phyloP scores from a whole-genome alignment of 2,797 vertebrate species.

The Gila robusta region DNA sequence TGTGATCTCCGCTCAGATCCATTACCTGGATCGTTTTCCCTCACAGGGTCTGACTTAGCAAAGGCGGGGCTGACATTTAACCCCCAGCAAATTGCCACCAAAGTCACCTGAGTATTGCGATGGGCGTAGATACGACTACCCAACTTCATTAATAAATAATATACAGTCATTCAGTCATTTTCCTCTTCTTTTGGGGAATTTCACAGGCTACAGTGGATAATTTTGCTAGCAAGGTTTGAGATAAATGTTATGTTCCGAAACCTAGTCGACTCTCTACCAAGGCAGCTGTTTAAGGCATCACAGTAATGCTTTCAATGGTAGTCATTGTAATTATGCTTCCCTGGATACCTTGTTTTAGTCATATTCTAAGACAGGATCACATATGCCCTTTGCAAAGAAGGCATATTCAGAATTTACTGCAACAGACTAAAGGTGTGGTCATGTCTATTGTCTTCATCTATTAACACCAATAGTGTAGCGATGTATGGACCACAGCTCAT shows the following conservation, averaged over 20 bases:
- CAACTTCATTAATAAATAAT: constrained; percentile 31
- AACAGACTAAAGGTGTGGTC: not conserved
- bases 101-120: constrained; percentile 57
- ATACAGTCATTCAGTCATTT: not conserved
- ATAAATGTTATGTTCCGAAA: not conserved
- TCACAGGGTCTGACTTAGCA: constrained; percentile 51
- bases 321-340: not conserved
- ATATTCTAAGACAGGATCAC: not conserved
- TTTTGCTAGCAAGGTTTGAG: not conserved
- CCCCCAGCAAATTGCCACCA: constrained; percentile 63
- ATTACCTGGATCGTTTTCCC: constrained; percentile 71
- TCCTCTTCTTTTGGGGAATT: not conserved
- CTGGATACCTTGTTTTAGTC: not conserved
- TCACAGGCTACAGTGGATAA: not conserved
- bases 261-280: not conserved
- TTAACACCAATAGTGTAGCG: not conserved
- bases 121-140: constrained; percentile 46
- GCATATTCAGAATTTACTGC: not conserved
- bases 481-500: not conserved
- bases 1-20: constrained; percentile 71
- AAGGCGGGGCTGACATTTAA: constrained; percentile 66
- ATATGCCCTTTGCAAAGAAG: not conserved
- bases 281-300: not conserved
- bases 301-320: not conserved
- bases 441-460: not conserved